These are phyloP conservation scores for Platorchestia sp. DNA, from an alignment of 1,140 invertebrate genomes.

Conservation along the genomic window DNA sequence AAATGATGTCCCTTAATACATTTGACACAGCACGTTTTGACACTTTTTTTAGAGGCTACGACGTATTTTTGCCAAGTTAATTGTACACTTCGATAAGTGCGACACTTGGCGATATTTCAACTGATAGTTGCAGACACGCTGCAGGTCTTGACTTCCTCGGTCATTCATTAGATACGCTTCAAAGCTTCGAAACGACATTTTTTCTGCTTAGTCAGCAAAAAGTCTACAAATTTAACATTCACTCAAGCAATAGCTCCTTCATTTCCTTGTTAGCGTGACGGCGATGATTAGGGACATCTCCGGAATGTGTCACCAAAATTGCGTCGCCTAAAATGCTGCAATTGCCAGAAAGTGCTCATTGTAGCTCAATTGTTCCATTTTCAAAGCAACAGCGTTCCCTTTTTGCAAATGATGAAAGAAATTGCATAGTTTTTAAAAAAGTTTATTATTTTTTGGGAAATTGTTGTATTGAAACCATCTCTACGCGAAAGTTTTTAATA, in stretches of 20 bases:
- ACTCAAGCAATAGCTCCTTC: neutral
- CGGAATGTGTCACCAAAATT: neutral
- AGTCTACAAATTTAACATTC: conserved; percentile 3
- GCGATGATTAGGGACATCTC: neutral
- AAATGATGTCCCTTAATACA: neutral
- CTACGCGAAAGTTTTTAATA: neutral
- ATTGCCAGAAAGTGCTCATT: neutral
- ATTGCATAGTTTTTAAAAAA: neutral
- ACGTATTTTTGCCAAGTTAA: neutral
- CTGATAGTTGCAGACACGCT: neutral
- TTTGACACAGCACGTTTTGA: neutral
- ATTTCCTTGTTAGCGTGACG: neutral
- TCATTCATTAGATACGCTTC: conserved; percentile 38
- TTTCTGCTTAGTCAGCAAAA: conserved; percentile 50
- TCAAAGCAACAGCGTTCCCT: neutral
- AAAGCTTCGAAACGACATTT: conserved; percentile 21
- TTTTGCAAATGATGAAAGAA: neutral
- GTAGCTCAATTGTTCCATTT: neutral
- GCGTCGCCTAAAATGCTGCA: neutral
- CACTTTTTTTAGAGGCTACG: neutral
- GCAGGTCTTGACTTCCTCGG: neutral
- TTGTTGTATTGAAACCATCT: neutral
- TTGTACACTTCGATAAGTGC: neutral
- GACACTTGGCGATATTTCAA: conserved; percentile 19
- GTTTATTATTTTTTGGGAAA: neutral